These are phyloP conservation scores for Uloborus diversus DNA, from an alignment of 1,140 invertebrate species.

Conservation along the genomic window DNA sequence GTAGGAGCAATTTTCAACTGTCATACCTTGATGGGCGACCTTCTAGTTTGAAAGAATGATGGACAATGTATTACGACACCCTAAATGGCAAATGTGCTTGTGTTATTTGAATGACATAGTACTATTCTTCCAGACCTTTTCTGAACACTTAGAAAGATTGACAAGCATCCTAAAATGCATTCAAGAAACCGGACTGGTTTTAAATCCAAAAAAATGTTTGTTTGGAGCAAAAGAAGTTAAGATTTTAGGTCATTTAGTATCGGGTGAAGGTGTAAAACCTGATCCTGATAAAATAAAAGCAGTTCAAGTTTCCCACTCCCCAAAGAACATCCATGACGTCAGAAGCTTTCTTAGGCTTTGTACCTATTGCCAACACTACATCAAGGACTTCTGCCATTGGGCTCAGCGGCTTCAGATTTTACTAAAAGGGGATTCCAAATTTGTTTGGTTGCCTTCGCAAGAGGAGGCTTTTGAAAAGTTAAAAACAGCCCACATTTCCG, in stretches of 20 bases:
- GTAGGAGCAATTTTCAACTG: no score
- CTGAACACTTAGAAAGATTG: constrained; percentile 28
- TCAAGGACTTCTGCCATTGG: constrained; percentile 12
- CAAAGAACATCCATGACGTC: constrained; percentile 8
- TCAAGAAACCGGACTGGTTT: not conserved
- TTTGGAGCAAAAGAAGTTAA: constrained; percentile 6
- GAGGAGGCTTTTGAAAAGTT: not conserved
- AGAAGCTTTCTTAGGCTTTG: constrained; percentile 26
- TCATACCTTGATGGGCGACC: no score
- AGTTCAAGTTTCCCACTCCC: not conserved
- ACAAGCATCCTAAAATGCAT: constrained; percentile 4
- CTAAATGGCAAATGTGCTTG: constrained; percentile 30
- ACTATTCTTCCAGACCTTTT: constrained; percentile 17
- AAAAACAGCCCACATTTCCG: not conserved
- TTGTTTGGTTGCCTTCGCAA: constrained; percentile 7
- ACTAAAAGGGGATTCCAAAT: not conserved
- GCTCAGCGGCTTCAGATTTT: constrained; percentile 3
- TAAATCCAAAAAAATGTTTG: constrained; percentile 9
- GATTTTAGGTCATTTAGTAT: constrained; percentile 15
- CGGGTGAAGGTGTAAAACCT: not conserved
- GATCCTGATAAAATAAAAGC: constrained; percentile 5
- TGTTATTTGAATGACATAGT: no score
- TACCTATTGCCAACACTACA: not conserved
- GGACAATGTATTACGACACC: constrained; percentile 20
- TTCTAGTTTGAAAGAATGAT: constrained; percentile 11